Percentiles rank a stretch among this genome's conserved stretches.
Conservation (phyloP, 1,140 invertebrate species). For the Sipha flava region DNA sequence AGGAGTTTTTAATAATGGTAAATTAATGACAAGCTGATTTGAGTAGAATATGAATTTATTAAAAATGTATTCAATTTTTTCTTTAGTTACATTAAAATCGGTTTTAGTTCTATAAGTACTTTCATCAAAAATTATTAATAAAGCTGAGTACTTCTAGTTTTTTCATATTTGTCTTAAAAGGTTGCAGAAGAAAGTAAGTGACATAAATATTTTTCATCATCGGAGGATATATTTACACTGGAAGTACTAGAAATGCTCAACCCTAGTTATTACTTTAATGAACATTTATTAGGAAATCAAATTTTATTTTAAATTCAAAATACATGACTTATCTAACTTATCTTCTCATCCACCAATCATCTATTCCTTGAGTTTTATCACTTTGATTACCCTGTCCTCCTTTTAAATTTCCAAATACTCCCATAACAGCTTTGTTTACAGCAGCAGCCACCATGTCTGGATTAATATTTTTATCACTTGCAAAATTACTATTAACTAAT, state of each 20-base stretch:
- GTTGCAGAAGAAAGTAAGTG: too few relatives aligned
- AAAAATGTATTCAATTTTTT: background rate
- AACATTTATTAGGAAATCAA: background rate
- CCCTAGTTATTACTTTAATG: background rate
- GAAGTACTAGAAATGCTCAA: too few relatives aligned
- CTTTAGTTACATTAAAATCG: background rate
- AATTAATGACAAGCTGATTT: too few relatives aligned
- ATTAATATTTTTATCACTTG: conserved; percentile 16
- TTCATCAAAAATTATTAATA: too few relatives aligned
- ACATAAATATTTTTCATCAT: too few relatives aligned
- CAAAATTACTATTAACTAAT: background rate
- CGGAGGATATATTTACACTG: too few relatives aligned
- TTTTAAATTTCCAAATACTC: conserved; percentile 34
- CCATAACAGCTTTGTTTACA: conserved; percentile 35
- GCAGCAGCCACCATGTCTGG: conserved; percentile 33
- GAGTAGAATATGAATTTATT: too few relatives aligned
- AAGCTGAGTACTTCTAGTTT: too few relatives aligned
- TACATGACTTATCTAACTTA: background rate
- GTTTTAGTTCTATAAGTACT: too few relatives aligned
- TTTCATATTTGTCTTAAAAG: too few relatives aligned
- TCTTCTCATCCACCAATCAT: conserved; percentile 34
- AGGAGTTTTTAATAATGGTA: background rate
- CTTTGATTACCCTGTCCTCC: background rate
- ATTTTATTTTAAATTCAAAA: background rate
- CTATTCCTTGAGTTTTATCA: conserved; percentile 10